Evolutionary conservation across 2,888 invertebrate species (phyloP).

Genomic region (Apamea monoglypha): DNA sequence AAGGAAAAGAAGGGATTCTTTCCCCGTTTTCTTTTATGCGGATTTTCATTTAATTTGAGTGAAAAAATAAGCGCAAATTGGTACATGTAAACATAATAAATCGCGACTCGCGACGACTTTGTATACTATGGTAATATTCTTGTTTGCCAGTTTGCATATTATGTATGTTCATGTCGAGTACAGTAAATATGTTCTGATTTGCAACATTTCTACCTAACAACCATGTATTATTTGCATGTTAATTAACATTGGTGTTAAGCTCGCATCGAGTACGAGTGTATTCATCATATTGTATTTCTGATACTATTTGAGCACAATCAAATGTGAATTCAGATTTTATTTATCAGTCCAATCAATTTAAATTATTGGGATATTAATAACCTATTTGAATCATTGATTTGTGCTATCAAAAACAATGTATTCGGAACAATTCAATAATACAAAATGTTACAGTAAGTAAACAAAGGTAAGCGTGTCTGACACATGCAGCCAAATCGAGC

Average conservation of each 20-base stretch:
- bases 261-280: constrained; percentile 25
- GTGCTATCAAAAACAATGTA: constrained; percentile 4
- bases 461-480: neutral
- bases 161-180: constrained; percentile 36
- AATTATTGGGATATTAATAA: constrained; percentile 29
- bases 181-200: constrained; percentile 54
- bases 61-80: constrained; percentile 16
- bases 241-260: constrained; percentile 52
- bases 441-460: neutral
- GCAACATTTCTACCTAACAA: constrained; percentile 45
- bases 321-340: constrained; percentile 31
- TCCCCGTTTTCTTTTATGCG: constrained; percentile 22
- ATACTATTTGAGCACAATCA: constrained; percentile 32
- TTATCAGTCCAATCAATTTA: constrained; percentile 30
- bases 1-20: constrained; percentile 3
- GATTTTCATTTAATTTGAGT: constrained; percentile 45
- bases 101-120: constrained; percentile 24
- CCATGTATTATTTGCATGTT: constrained; percentile 59
- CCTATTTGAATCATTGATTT: constrained; percentile 32
- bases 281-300: constrained; percentile 38
- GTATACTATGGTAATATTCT: constrained; percentile 46
- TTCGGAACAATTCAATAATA: constrained; percentile 23
- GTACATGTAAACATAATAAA: constrained; percentile 15
- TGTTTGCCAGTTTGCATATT: constrained; percentile 49
- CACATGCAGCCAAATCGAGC: constrained; percentile 12